Evolutionary conservation across 2,113 vertebrate genomes (phyloP), one percentile per base, ranked within the genome.

Genomic region (Oncorhynchus keta): DNA sequence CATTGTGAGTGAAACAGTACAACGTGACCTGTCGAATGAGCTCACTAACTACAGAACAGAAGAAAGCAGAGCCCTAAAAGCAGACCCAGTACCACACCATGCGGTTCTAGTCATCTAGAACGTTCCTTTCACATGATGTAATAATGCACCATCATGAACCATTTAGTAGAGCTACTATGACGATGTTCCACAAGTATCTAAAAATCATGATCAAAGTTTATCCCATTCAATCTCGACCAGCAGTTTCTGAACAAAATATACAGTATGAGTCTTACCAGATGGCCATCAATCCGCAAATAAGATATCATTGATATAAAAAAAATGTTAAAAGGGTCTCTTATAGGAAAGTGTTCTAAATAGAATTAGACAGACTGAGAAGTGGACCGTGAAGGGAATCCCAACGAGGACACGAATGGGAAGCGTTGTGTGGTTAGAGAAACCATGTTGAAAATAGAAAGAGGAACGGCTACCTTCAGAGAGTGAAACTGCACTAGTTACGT

Each of bases 401-500:
- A 79, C 81, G 81, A 49, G 0, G 1, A 61, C n/a, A 64, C 70
- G 67, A 88, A 85, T 81, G 79, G 79, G 13, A 9, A 55, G 12
- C 76, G 82, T 83, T 91, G 87, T 91, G 77, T 39, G 57, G 8
- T 0, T 28, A 68, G 7, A 75, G 69, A 78, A 88, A 87, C 84
- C 80, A 82, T 76, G 79, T 73, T 62, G 66, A 66, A 83, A 86
- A 87, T 70, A 68, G 68, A 70, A 51, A 83, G 76, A 82, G 72
- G 73, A 85, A 87, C 75, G 65, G 72, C 85, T 86, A 79, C 79
- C 83, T 85, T 85, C 85, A 88, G 87, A 48, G 68, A 74, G 80
- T 81, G 78, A 83, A 55, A 84, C 79, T 74, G 51, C 24, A 45
- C 3, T 48, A 18, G 12, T 12, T 65, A 79, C 86, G 87, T 72